Evolutionary conservation across 2,797 vertebrate species (phyloP), one percentile per base, ranked within the genome.

Genomic region (Enteromius radiatus): DNA sequence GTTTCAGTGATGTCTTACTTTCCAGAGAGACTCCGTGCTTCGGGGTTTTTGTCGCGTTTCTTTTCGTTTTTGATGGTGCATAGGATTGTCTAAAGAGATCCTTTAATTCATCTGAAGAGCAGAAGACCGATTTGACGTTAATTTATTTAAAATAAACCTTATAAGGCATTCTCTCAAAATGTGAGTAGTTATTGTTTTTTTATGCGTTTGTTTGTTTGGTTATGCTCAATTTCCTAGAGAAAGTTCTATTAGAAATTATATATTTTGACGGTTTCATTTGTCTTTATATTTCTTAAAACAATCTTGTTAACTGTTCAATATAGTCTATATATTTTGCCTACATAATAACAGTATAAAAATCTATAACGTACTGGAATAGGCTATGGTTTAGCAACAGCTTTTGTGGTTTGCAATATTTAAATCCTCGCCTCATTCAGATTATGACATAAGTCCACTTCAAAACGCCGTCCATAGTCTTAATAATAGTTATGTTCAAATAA

Each of bases 111-210:
- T 28, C 1, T 54, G 31, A 52, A 52, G n/a, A 65, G n/a, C 70
- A 19, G 14, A 21, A 26, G 14, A 28, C 9, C 10, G 4, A 11
- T 49, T 52, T 65, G 6, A 36, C 54, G 0, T 1, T 0, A 17
- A n/a, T 10, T 5, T 26, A 9, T 3, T 10, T 15, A 2, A 21
- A 21, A 12, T 28, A 28, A 76, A 52, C 7, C 21, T 3, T 14
- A 17, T 19, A 28, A 73, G 7, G 31, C 23, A 61, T 28, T 7
- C n/a, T 19, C n/a, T 70, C 11, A 71, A 41, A 78, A 83, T 83
- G 82, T 83, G 28, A 83, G 81, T 83, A 78, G 38, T 41, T 41
- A 41, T 21, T 28, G 5, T 11, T 23, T 82, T 26, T 19, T 21
- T 23, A 0, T 1, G 28, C 21, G 11, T 67, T 41, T 23, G 11